These are phyloP conservation scores for Abramis brama DNA, from an alignment of 2,113 vertebrate species.

Conservation along the genomic window DNA sequence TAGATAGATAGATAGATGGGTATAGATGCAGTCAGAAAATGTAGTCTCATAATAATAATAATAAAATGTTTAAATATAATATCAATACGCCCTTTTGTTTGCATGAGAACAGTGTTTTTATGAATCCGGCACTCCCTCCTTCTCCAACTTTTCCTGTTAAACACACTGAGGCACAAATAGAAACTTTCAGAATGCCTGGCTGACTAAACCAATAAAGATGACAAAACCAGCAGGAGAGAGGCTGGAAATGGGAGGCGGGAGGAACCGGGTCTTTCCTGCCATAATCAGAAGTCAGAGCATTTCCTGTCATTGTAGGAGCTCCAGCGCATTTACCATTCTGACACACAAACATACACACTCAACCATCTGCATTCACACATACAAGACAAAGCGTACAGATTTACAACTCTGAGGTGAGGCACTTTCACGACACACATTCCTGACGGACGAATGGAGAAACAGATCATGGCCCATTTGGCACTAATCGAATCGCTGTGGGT, in stretches of 20 bases:
- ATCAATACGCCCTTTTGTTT: neutral
- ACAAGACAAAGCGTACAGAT: conserved; percentile 45
- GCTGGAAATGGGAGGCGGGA: conserved; percentile 79
- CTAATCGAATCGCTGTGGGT: conserved; percentile 55
- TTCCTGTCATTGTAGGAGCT: conserved; percentile 81
- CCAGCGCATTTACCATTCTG: conserved; percentile 66
- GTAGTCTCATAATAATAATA: neutral
- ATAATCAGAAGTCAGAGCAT: conserved; percentile 77
- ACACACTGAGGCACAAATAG: conserved; percentile 71
- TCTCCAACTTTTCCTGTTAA: conserved; percentile 57
- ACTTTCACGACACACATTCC: conserved; percentile 4
- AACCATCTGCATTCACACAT: conserved; percentile 9
- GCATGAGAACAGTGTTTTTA: conserved; percentile 9
- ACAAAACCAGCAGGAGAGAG: conserved; percentile 74
- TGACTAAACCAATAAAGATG: conserved; percentile 60
- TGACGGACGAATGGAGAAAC: neutral
- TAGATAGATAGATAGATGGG: too few relatives aligned
- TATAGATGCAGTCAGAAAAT: neutral
- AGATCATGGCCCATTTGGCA: conserved; percentile 64
- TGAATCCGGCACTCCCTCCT: conserved; percentile 1
- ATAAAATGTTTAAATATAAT: neutral
- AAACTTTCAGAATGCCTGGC: conserved; percentile 63
- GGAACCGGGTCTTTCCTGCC: conserved; percentile 77
- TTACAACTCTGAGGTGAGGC: neutral
- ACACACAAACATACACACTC: conserved; percentile 46